Evolutionary conservation across 2,888 invertebrate genomes (phyloP).

Genomic region (Hydriomena furcata): DNA sequence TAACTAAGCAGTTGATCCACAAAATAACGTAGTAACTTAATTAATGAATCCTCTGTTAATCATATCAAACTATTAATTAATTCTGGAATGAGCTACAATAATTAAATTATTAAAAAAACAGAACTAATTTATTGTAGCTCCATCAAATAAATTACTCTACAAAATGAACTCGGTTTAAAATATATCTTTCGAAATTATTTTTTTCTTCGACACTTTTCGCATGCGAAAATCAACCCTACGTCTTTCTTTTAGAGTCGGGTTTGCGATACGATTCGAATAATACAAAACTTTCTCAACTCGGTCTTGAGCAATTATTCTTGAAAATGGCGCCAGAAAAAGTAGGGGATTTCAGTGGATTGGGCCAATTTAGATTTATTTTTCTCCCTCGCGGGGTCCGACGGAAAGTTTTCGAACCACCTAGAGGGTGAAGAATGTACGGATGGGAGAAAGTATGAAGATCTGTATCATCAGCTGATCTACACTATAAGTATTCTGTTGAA

Average conservation of each 20-base stretch:
- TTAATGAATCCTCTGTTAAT: no score
- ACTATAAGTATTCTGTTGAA: no score
- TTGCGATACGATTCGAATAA: slow-evolving; percentile 30
- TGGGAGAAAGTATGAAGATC: slow-evolving; percentile 18
- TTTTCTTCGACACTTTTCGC: slow-evolving; percentile 36
- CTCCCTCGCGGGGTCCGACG: slow-evolving; percentile 63
- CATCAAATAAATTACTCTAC: slow-evolving; percentile 50
- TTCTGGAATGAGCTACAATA: no score
- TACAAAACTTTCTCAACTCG: slow-evolving; percentile 62
- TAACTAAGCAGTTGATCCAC: no score
- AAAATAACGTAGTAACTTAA: no score
- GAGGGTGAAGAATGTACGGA: slow-evolving; percentile 40
- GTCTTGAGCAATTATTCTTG: slow-evolving; percentile 73
- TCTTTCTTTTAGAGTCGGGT: slow-evolving; percentile 26
- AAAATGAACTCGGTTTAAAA: slow-evolving; percentile 51
- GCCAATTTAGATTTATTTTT: slow-evolving; percentile 82
- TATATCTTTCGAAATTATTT: slow-evolving; percentile 58
- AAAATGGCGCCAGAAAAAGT: slow-evolving; percentile 79
- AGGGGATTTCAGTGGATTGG: slow-evolving; percentile 78
- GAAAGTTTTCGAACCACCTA: slow-evolving; percentile 71
- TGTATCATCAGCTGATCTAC: no score
- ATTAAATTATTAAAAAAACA: slow-evolving; percentile 7
- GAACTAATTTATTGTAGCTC: slow-evolving; percentile 28
- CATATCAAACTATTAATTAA: no score
- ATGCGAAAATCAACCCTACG: slow-evolving; percentile 30